Percentiles rank a stretch among this genome's conserved stretches.
These are phyloP conservation scores for Anaspis maculata DNA, from an alignment of 2,888 invertebrate species.

Conservation along the genomic window DNA sequence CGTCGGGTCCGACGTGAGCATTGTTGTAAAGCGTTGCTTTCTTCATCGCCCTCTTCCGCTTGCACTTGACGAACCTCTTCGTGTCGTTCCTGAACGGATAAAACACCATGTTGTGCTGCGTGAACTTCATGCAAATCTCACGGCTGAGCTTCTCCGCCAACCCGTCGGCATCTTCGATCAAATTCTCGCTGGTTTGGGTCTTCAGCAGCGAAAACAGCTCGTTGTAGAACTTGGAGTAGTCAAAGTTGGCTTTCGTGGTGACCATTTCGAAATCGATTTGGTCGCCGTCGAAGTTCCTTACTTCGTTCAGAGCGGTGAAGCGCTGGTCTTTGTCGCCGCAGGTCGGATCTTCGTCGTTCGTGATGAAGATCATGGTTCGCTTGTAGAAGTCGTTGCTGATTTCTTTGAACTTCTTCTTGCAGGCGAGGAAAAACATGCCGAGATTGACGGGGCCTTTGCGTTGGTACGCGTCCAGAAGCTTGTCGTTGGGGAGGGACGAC, in stretches of 20 bases:
- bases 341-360: conserved; percentile 30
- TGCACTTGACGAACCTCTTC: conserved; percentile 18
- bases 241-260: conserved; percentile 22
- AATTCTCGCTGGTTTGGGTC: conserved; percentile 14
- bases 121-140: conserved; percentile 17
- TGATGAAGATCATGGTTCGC: conserved; percentile 25
- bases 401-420: conserved; percentile 27
- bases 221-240: conserved; percentile 28
- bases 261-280: conserved; percentile 26
- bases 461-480: conserved; percentile 20
- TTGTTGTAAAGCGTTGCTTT: conserved; percentile 17
- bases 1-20: conserved; percentile 17
- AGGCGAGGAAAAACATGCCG: conserved; percentile 24
- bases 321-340: conserved; percentile 21
- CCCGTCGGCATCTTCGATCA: conserved; percentile 26
- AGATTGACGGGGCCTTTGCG: conserved; percentile 24
- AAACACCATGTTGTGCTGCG: conserved; percentile 19
- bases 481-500: conserved; percentile 15
- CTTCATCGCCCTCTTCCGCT: conserved; percentile 18
- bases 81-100: conserved; percentile 24
- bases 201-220: conserved; percentile 26
- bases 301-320: conserved; percentile 30
- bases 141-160: conserved; percentile 22
- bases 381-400: conserved; percentile 23
- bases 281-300: conserved; percentile 24